A percentile compares a stretch with the other conserved stretches of the same genome.
Conservation (phyloP, 2,797 vertebrate genomes). For the Gymnoscopelus braueri region DNA sequence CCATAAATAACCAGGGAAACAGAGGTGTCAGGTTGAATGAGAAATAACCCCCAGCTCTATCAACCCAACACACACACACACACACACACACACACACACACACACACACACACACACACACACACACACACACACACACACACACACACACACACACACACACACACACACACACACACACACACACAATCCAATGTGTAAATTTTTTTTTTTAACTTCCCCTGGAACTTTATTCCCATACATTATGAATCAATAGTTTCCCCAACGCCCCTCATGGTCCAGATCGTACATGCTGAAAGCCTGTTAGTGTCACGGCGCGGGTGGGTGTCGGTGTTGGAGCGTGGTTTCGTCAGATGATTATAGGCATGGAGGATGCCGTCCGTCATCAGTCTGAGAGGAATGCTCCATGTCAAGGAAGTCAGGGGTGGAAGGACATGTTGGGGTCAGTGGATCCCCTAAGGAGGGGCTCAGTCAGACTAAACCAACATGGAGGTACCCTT, state of each 20-base stretch:
- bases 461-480: conserved; percentile 36
- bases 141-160: not conserved
- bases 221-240: no score
- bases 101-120: not conserved
- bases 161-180: no score
- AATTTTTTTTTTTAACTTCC: no score
- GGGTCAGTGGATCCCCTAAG: conserved; percentile 38
- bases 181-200: no score
- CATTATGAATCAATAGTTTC: no score
- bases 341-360: conserved; percentile 51
- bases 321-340: not conserved
- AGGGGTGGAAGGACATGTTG: conserved; percentile 31
- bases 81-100: conserved; percentile 6
- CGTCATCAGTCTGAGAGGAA: conserved; percentile 70
- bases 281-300: conserved; percentile 20
- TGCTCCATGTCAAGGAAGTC: conserved; percentile 59
- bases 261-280: not conserved
- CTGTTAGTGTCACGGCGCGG: conserved; percentile 24
- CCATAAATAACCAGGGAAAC: conserved; percentile 64
- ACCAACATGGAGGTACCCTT: conserved; percentile 40
- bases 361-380: conserved; percentile 72
- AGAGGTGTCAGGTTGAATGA: conserved; percentile 46
- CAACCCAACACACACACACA: no score
- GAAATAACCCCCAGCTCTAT: conserved; percentile 11
- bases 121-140: no score